Percentiles rank a stretch among this genome's conserved stretches.
phyloP scores from a whole-genome alignment of 2,113 vertebrate genomes.

The Sclerurus mexicanus region DNA sequence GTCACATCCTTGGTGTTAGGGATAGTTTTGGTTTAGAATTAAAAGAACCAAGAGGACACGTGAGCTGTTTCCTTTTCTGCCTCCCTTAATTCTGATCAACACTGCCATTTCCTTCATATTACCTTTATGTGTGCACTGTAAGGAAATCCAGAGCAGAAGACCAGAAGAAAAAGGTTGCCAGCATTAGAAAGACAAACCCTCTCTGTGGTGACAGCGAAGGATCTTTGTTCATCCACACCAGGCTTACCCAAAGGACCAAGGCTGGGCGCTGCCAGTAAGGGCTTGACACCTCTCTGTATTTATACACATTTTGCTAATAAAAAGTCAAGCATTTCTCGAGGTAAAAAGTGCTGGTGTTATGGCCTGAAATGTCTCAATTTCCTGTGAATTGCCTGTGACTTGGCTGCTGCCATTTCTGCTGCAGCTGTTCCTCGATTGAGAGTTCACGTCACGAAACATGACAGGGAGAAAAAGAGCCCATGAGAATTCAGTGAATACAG shows the following conservation, averaged over 20 bases:
- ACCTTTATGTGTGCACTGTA: background rate
- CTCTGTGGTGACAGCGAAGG: fast-evolving
- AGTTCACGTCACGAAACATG: conserved; percentile 45
- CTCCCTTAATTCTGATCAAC: background rate
- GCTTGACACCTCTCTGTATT: background rate
- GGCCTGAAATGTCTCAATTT: background rate
- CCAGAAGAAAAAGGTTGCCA: background rate
- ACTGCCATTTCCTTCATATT: background rate
- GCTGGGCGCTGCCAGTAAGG: background rate
- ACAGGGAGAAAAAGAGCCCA: conserved; percentile 27
- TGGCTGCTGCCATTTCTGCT: conserved; percentile 28
- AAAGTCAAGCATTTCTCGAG: background rate
- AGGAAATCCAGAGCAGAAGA: background rate
- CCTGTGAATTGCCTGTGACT: conserved; percentile 2
- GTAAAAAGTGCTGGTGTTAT: background rate
- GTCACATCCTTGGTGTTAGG: background rate
- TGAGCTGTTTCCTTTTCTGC: background rate
- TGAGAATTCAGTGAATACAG: conserved; percentile 69
- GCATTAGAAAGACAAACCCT: background rate
- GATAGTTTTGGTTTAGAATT: background rate
- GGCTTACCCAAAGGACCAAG: background rate
- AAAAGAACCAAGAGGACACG: background rate
- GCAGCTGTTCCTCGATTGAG: conserved; percentile 72
- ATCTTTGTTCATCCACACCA: fast-evolving
- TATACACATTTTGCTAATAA: background rate